Evolutionary conservation across 2,113 vertebrate species (phyloP).

Genomic region (Cebus imitator): DNA sequence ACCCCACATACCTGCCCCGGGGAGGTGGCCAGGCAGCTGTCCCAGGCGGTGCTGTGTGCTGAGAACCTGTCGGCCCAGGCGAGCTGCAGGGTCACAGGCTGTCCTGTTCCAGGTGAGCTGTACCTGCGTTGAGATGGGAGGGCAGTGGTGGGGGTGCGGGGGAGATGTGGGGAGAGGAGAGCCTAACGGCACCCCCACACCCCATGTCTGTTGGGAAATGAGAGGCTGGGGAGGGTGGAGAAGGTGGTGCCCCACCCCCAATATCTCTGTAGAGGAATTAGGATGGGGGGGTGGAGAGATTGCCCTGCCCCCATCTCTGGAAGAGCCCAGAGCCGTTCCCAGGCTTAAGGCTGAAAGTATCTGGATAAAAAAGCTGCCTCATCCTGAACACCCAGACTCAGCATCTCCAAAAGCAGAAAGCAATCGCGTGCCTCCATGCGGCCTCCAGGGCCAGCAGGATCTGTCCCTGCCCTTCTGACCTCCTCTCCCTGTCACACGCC

Average conservation of each 20-base stretch:
- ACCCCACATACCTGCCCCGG: conserved; percentile 83
- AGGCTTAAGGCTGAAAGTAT: not conserved
- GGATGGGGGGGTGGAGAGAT: accelerated
- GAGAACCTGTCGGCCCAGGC: conserved; percentile 83
- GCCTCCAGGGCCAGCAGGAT: not conserved
- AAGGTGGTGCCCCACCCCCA: not conserved
- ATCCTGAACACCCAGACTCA: not conserved
- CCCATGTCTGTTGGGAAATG: not conserved
- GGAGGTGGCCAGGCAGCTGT: conserved; percentile 84
- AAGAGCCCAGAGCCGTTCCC: not conserved
- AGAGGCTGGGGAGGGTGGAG: not conserved
- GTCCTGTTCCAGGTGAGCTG: conserved; percentile 83
- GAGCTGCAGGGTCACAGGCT: conserved; percentile 83
- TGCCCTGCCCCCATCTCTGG: accelerated
- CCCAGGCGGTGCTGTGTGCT: conserved; percentile 75
- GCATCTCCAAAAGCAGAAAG: not conserved
- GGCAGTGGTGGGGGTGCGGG: not conserved
- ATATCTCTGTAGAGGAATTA: too few relatives aligned
- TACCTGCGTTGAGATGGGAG: conserved; percentile 75
- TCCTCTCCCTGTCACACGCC: accelerated
- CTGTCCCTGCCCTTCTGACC: too few relatives aligned
- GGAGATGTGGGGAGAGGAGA: not conserved
- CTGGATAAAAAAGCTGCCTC: accelerated
- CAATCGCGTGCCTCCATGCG: accelerated
- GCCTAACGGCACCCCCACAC: not conserved